Percentiles rank a stretch among this genome's conserved stretches.
These are phyloP conservation scores for Echiichthys vipera DNA, from an alignment of 2,797 vertebrate genomes.

Conservation along the genomic window DNA sequence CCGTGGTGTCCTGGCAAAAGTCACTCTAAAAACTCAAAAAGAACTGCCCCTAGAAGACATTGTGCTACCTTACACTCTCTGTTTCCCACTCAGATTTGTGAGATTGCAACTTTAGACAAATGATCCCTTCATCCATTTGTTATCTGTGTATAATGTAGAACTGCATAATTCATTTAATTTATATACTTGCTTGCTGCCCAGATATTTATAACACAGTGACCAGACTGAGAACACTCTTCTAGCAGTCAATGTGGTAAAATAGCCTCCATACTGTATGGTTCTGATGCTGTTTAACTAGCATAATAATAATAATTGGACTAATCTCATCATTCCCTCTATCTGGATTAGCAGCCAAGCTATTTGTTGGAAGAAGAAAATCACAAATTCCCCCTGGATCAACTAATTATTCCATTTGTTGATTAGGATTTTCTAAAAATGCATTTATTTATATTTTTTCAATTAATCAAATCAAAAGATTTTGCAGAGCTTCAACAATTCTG, in stretches of 20 bases:
- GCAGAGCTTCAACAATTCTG: not conserved
- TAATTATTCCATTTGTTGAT: not conserved
- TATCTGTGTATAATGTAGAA: constrained; percentile 1
- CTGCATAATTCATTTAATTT: not conserved
- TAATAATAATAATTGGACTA: not conserved
- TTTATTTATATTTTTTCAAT: not conserved
- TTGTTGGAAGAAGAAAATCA: not conserved
- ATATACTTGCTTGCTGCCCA: not conserved
- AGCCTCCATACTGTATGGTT: not conserved
- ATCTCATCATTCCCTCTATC: not conserved
- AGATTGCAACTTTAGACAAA: constrained; percentile 23
- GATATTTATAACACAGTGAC: constrained; percentile 12
- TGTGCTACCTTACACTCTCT: not conserved
- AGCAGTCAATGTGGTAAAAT: constrained; percentile 6
- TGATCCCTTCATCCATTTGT: not conserved
- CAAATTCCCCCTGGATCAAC: not conserved
- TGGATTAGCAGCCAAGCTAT: not conserved
- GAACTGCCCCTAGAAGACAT: not conserved
- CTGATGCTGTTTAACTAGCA: constrained; percentile 1
- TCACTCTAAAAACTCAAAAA: not conserved
- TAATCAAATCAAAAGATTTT: not conserved
- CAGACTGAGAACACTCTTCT: not conserved
- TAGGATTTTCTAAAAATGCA: not conserved
- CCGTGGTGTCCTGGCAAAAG: not conserved
- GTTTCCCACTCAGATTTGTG: constrained; percentile 2